Percentiles rank a stretch among this genome's conserved stretches.
These are phyloP conservation scores for Macrocentrus cingulum DNA, from an alignment of 1,140 invertebrate genomes.

Conservation along the genomic window DNA sequence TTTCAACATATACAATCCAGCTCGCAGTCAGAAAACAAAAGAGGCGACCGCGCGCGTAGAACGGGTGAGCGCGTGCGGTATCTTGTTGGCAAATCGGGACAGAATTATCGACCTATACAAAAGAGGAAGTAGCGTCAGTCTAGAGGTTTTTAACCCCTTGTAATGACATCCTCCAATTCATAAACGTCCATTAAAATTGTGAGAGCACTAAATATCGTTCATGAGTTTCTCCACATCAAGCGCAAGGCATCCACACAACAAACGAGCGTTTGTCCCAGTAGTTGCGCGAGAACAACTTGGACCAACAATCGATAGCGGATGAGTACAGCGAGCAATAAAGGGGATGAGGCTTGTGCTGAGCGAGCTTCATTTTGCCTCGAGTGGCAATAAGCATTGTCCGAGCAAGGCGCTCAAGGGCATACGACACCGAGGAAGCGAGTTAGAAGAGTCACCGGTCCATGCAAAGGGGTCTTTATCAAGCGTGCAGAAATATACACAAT, in stretches of 20 bases:
- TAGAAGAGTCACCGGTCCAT: too few species aligned
- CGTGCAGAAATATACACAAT: too few species aligned
- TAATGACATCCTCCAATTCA: slow-evolving; percentile 1
- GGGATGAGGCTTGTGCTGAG: too few species aligned
- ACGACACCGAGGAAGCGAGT: too few species aligned
- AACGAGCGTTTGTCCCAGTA: too few species aligned
- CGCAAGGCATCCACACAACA: too few species aligned
- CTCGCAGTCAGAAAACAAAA: slow-evolving; percentile 8
- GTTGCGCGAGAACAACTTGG: background rate
- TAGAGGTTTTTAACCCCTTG: background rate
- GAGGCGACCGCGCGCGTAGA: background rate
- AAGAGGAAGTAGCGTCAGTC: too few species aligned
- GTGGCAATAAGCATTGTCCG: slow-evolving; percentile 36
- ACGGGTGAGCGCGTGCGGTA: background rate
- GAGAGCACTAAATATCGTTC: too few species aligned
- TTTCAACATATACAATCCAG: background rate
- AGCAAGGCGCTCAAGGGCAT: slow-evolving; percentile 17
- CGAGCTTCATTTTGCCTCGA: slow-evolving; percentile 32
- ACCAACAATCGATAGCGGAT: too few species aligned
- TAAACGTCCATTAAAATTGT: slow-evolving; percentile 9
- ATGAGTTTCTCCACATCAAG: too few species aligned
- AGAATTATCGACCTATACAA: slow-evolving; percentile 1
- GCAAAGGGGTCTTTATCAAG: too few species aligned
- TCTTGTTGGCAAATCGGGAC: slow-evolving; percentile 19
- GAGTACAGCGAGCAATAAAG: too few species aligned